phyloP scores from a whole-genome alignment of 2,888 invertebrate genomes.

The Drosophila austrosaltans region DNA sequence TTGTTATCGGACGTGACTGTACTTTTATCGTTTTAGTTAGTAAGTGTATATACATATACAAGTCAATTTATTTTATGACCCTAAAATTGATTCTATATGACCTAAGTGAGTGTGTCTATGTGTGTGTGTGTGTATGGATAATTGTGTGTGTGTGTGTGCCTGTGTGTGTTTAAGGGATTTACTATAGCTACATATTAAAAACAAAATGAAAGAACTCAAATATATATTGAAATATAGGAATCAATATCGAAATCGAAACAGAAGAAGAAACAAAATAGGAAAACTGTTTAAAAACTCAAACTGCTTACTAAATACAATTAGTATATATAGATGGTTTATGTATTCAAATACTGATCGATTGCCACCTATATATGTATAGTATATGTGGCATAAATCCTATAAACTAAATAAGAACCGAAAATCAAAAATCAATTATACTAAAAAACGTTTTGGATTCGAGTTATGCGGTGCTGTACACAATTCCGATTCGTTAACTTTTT shows the following conservation, averaged over 20 bases:
- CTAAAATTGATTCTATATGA: not conserved
- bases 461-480: constrained; percentile 11
- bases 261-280: constrained; percentile 17
- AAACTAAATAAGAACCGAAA: not conserved
- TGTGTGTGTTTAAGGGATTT: constrained; percentile 7
- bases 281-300: constrained; percentile 21
- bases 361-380: not conserved
- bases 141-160: constrained; percentile 1
- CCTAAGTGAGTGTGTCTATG: not conserved
- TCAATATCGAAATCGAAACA: constrained; percentile 25
- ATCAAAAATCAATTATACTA: not conserved
- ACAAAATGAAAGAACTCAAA: not conserved
- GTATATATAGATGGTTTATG: not conserved
- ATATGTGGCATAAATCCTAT: not conserved
- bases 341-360: constrained; percentile 15
- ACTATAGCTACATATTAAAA: not conserved
- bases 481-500: constrained; percentile 4
- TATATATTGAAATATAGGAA: constrained; percentile 33
- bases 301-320: constrained; percentile 20
- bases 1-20: constrained; percentile 18
- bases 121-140: constrained; percentile 14
- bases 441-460: not conserved
- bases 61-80: not conserved
- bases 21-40: not conserved
- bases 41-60: constrained; percentile 6